Base-by-base conservation (phyloP, 2,113 vertebrate genomes). In the Speoplatyrhinus poulsoni region DNA sequence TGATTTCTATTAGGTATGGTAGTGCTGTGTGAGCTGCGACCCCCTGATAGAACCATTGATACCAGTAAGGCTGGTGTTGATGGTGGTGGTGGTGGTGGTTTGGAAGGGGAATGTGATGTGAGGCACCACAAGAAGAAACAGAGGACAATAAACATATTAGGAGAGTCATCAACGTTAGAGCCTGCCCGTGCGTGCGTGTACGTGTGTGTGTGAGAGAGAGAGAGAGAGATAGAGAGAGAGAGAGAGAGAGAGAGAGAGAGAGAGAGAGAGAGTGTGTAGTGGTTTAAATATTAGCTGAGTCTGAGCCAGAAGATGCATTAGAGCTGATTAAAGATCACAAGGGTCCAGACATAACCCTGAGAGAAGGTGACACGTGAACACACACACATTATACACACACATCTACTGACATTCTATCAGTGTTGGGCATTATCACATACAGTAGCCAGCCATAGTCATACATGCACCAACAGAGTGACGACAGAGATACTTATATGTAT, bases 291-390 rank as follows among this genome's bases (percentile, higher is more conserved):
- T 85, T 81, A 79, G 70, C 76, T 91, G 90, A 88, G 74, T 81
- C 67, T 46, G 80, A 87, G 90, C 91, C 91, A 93, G 81, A 83
- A 77, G 82, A 89, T 90, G 90, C 91, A 92, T 91, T 92, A 92
- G 87, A 66, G 83, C 87, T 89, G 90, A 93, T 92, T 92, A 82
- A 91, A 70, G 82, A 88, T 79, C 59, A 85, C 82, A 83, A 77
- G 82, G 83, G 82, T 88, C 81, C 67, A 84, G 85, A 75, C 65
- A 57, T 90, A 86, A 90, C 84, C 88, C 83, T 85, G 88, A 74
- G 76, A 91, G 90, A 89, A 89, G 88, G 89, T 90, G 89, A 89
- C 59, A 33, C 26, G 26, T 26, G 2, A 15, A 26, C 63, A 71
- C 56, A 72, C 48, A 63, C 55, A 46, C 54, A 1, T 19, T 19